These are phyloP conservation scores for Protonemura montana DNA, from an alignment of 2,888 invertebrate species.

Conservation along the genomic window DNA sequence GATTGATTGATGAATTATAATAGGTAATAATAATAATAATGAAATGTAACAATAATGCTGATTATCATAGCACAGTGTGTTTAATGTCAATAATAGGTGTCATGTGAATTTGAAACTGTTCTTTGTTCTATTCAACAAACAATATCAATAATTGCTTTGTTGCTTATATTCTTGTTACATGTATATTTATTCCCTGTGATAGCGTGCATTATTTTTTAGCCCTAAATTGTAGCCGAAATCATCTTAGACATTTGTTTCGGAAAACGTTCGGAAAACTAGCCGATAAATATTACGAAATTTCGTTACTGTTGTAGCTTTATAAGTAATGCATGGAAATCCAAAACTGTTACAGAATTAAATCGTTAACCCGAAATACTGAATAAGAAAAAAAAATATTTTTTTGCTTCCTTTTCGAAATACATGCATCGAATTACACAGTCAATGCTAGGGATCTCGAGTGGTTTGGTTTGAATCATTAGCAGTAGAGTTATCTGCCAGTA, in stretches of 20 bases:
- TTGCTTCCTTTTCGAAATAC: not conserved
- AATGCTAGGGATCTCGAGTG: not conserved
- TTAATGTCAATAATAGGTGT: slow-evolving; percentile 24
- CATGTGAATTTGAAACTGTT: not conserved
- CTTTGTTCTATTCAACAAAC: not conserved
- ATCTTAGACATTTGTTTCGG: not conserved
- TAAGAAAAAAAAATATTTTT: not conserved
- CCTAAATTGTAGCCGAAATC: not conserved
- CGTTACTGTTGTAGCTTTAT: not conserved
- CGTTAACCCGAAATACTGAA: not conserved
- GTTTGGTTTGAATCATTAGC: not conserved
- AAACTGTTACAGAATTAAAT: not conserved
- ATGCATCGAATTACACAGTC: not conserved
- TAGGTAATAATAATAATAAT: not conserved
- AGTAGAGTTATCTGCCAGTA: not conserved
- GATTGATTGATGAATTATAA: not conserved
- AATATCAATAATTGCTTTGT: not conserved
- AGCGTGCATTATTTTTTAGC: slow-evolving; percentile 33
- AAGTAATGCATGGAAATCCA: not conserved
- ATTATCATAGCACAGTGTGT: slow-evolving; percentile 15
- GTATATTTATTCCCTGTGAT: slow-evolving; percentile 36
- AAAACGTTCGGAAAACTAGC: not conserved
- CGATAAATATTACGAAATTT: not conserved
- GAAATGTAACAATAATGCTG: not conserved
- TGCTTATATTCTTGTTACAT: not conserved